Evolutionary conservation across 2,113 vertebrate species (phyloP).

Genomic region (Globicephala melas): DNA sequence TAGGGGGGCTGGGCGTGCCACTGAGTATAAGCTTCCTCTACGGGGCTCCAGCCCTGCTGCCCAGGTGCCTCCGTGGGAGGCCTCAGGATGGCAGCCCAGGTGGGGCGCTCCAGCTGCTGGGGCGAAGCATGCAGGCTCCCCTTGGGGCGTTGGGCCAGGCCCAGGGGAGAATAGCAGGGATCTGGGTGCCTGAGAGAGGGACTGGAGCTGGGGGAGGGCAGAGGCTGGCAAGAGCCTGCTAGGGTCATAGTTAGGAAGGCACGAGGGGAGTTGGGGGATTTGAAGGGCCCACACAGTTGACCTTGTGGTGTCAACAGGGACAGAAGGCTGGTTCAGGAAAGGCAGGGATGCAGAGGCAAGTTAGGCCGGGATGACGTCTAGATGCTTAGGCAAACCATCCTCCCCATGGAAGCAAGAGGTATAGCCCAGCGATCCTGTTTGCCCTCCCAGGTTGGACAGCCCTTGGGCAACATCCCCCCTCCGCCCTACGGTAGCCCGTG

Average conservation of each 20-base stretch:
- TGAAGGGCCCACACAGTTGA: neutral
- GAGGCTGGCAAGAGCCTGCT: too few species aligned
- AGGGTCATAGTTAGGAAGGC: accelerated
- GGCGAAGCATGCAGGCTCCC: conserved; percentile 82
- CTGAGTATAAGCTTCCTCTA: conserved; percentile 76
- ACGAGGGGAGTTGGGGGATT: too few species aligned
- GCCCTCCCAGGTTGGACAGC: neutral
- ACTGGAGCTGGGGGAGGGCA: neutral
- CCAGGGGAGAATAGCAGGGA: conserved; percentile 87
- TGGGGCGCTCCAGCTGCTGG: conserved; percentile 75
- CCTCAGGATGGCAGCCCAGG: conserved; percentile 78
- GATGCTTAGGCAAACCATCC: neutral
- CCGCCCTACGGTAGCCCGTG: accelerated
- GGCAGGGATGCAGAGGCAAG: too few species aligned
- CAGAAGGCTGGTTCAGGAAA: neutral
- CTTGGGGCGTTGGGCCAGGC: conserved; percentile 80
- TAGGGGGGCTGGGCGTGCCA: conserved; percentile 73
- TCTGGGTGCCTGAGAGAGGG: conserved; percentile 71
- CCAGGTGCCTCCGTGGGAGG: conserved; percentile 47
- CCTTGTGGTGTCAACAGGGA: neutral
- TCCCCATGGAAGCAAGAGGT: too few species aligned
- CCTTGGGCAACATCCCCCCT: neutral
- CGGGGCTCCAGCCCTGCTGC: conserved; percentile 85
- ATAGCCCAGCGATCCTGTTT: accelerated
- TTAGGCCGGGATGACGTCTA: neutral